Evolutionary conservation across 2,888 invertebrate genomes (phyloP), one percentile per base, ranked within the genome.

Genomic region (Eupithecia centaureata): DNA sequence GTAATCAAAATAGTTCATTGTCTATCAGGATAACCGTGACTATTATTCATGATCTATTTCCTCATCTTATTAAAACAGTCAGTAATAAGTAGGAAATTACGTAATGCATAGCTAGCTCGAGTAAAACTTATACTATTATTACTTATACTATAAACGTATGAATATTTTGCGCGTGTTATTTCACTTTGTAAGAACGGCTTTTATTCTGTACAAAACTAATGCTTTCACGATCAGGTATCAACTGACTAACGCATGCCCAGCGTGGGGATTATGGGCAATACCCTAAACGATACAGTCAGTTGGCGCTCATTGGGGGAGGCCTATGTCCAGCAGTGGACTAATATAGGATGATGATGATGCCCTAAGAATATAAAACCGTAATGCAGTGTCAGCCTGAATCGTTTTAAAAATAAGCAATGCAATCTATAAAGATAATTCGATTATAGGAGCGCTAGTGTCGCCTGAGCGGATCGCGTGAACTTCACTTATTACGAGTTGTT

Each of bases 401-500:
- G 27, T 60, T 56, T 52, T 38, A 47, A 35, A 64, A 65, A 47
- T 62, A 68, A 42, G 47, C 65, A 63, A 66, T 61, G 70, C 70
- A 58, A 57, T 64, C 61, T 57, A 66, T 66, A 66, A 69, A 69
- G 51, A 57, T 63, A 58, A 62, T 63, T 63, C 61, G 66, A 63
- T 66, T 60, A 65, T 63, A 62, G 58, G 57, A 58, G 63, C 63
- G 67, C 63, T 60, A 28, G 62, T 61, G 70, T 75, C 67, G 63
- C 61, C 61, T 68, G 70, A 74, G 65, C 72, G 72, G 73, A 77
- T 79, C 72, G 77, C 77, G 73, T 76, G 72, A 72, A 72, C 75
- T 74, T 76, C 73, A 69, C 65, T 60, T 59, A 80, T 81, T 79
- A 75, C 75, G 70, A 79, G 75, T 80, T 76, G 77, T 77, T 80